Conservation (phyloP, 2,888 invertebrate genomes). For the Dinocampus coccinellae region DNA sequence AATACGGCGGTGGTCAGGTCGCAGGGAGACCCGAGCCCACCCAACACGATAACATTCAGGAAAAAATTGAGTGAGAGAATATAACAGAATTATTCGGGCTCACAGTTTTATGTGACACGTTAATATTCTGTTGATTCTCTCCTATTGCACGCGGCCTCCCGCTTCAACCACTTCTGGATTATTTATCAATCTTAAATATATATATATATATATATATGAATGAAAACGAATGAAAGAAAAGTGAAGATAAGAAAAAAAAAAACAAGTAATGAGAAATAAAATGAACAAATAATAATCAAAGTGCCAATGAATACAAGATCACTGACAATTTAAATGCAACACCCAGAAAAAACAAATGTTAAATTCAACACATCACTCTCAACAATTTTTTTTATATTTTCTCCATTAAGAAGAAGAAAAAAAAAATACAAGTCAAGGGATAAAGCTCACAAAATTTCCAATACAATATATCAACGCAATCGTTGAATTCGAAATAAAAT, state of each 20-base stretch:
- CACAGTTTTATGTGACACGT: constrained; percentile 65
- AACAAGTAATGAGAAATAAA: constrained; percentile 33
- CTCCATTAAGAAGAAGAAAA: too few relatives aligned
- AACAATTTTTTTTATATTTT: too few relatives aligned
- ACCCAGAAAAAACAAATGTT: constrained; percentile 15
- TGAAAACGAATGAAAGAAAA: constrained; percentile 36
- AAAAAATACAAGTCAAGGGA: too few relatives aligned
- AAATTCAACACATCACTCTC: constrained; percentile 2
- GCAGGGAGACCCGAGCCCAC: constrained; percentile 40
- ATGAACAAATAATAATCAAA: constrained; percentile 44
- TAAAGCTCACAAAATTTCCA: too few relatives aligned
- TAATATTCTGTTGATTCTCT: constrained; percentile 35
- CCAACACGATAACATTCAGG: constrained; percentile 23
- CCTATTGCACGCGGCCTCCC: constrained; percentile 43
- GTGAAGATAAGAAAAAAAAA: constrained; percentile 30
- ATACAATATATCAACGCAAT: too few relatives aligned
- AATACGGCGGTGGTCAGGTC: constrained; percentile 54
- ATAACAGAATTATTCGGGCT: constrained; percentile 48
- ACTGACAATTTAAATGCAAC: constrained; percentile 35
- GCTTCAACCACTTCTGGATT: constrained; percentile 53
- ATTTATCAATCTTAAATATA: constrained; percentile 67
- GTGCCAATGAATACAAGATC: constrained; percentile 58
- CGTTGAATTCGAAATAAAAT: too few relatives aligned
- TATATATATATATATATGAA: too few relatives aligned
- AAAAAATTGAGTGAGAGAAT: constrained; percentile 6